These are phyloP conservation scores for Drosophila oshimai DNA, from an alignment of 1,140 invertebrate genomes.

Conservation along the genomic window DNA sequence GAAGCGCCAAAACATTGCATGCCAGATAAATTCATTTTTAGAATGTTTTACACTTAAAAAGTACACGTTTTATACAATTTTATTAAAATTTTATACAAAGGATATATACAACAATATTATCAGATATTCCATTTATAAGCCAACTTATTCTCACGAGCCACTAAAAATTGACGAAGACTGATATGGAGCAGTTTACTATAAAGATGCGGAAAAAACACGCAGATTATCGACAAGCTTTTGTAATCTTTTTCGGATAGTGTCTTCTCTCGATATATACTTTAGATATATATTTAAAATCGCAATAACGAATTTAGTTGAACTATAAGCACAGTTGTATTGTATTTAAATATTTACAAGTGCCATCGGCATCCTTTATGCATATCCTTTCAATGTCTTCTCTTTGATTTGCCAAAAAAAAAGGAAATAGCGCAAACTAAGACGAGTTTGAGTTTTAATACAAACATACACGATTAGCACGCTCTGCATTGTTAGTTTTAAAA, in stretches of 20 bases:
- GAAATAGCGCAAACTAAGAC: constrained; percentile 20
- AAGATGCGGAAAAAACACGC: constrained; percentile 27
- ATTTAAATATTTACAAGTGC: constrained; percentile 51
- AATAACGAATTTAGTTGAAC: constrained; percentile 76
- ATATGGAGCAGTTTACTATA: constrained; percentile 58
- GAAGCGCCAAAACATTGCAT: constrained; percentile 67
- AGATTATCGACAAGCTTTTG: constrained; percentile 54
- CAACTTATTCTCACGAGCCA: constrained; percentile 71
- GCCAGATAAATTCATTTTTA: constrained; percentile 50
- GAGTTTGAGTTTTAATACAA: constrained; percentile 22
- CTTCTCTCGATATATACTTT: constrained; percentile 28
- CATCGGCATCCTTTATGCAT: constrained; percentile 74
- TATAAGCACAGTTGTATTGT: constrained; percentile 64
- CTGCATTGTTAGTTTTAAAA: constrained; percentile 68
- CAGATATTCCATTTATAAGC: constrained; percentile 58
- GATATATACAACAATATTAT: constrained; percentile 30
- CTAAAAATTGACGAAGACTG: constrained; percentile 64
- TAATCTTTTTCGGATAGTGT: constrained; percentile 58
- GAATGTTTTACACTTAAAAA: constrained; percentile 56
- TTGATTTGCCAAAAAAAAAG: constrained; percentile 45
- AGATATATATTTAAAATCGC: constrained; percentile 34
- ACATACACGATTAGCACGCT: constrained; percentile 44
- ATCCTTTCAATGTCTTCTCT: constrained; percentile 52
- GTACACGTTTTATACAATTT: constrained; percentile 59
- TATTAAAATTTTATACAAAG: constrained; percentile 59